Conservation (phyloP, 2,888 invertebrate genomes). For the Anoncus sp. region DNA sequence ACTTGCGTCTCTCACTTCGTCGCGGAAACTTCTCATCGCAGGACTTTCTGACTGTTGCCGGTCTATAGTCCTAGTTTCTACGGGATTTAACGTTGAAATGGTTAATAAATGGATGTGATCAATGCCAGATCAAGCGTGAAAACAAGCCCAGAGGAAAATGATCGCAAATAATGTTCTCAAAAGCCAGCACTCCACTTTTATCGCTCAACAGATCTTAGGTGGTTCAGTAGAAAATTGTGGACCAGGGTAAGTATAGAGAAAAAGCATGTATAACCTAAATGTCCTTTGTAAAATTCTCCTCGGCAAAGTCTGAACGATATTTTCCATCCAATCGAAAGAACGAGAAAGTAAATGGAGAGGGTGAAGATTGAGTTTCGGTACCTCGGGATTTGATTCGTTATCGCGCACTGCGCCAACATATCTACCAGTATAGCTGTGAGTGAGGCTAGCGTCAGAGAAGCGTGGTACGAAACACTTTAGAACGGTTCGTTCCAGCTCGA, state of each 20-base stretch:
- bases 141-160: not conserved
- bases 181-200: not conserved
- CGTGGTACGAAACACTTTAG: conserved; percentile 7
- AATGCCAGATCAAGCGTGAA: not conserved
- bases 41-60: not conserved
- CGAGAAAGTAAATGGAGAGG: conserved; percentile 38
- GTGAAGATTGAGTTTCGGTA: conserved; percentile 45
- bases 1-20: conserved; percentile 9
- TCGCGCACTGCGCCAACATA: conserved; percentile 56
- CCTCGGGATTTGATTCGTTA: conserved; percentile 62
- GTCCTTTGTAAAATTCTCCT: conserved; percentile 13
- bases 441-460: not conserved
- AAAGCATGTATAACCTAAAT: not conserved
- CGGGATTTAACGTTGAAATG: conserved; percentile 4
- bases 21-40: conserved; percentile 15
- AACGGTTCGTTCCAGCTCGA: conserved; percentile 20
- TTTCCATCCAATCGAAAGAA: conserved; percentile 44
- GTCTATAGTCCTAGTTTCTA: not conserved
- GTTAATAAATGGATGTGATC: not conserved
- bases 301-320: conserved; percentile 30
- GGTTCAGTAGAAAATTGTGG: too few species aligned
- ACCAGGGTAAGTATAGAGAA: too few species aligned
- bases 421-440: conserved; percentile 17
- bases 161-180: not conserved
- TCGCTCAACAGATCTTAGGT: not conserved